Evolutionary conservation across 2,113 vertebrate species (phyloP).

Genomic region (Phalacrocorax pelagicus): DNA sequence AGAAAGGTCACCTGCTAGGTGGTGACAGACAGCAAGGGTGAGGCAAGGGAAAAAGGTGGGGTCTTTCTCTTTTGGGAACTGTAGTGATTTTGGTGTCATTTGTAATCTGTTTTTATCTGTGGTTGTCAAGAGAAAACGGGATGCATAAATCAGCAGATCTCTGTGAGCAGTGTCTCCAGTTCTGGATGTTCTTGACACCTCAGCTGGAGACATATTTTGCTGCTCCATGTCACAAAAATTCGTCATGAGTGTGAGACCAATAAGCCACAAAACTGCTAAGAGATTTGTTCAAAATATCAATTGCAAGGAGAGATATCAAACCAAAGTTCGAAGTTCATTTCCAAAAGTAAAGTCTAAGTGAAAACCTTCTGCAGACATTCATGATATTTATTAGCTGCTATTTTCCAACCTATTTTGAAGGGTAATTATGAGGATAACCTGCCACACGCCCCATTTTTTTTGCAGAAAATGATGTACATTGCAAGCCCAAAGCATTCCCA

Average conservation of each 20-base stretch:
- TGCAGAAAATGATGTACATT: not conserved
- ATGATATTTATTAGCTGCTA: conserved; percentile 22
- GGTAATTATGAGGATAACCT: not conserved
- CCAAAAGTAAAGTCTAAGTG: not conserved
- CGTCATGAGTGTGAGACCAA: not conserved
- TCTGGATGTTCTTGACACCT: not conserved
- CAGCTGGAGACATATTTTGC: conserved; percentile 15
- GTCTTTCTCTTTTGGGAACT: not conserved
- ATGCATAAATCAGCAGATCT: not conserved
- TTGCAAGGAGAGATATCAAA: conserved; percentile 25
- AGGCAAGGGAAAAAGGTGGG: not conserved
- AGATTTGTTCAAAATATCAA: not conserved
- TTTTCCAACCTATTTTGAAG: not conserved
- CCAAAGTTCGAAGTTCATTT: not conserved
- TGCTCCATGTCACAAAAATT: conserved; percentile 7
- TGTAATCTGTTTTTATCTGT: not conserved
- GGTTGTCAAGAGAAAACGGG: not conserved
- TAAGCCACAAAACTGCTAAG: not conserved
- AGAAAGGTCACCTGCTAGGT: not conserved
- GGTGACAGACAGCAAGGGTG: not conserved
- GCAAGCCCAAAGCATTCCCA: not conserved
- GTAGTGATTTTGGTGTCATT: not conserved
- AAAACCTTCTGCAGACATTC: conserved; percentile 1
- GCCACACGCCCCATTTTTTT: not conserved
- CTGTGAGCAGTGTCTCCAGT: not conserved